Evolutionary conservation across 2,113 vertebrate species (phyloP).

Genomic region (Melanostigma gelatinosum): DNA sequence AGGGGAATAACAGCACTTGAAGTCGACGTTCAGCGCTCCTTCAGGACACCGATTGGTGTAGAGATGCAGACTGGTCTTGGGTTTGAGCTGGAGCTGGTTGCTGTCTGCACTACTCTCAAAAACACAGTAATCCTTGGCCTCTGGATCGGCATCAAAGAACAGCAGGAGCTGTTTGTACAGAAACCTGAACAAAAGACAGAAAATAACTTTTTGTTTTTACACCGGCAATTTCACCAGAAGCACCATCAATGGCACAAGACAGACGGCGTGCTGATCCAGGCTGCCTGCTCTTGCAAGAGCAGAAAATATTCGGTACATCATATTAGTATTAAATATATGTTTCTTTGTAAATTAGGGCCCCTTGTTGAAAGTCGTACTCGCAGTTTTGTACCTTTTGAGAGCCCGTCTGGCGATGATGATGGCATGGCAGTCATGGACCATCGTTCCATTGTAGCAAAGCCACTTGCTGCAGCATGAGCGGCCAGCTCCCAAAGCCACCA

Average conservation of each 20-base stretch:
- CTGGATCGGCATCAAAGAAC: constrained; percentile 78
- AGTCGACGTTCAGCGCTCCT: constrained; percentile 75
- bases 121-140: constrained; percentile 80
- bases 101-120: constrained; percentile 76
- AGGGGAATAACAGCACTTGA: constrained; percentile 57
- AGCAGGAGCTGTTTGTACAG: constrained; percentile 89
- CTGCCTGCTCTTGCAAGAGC: not conserved
- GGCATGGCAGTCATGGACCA: constrained; percentile 87
- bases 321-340: not conserved
- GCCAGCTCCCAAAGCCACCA: constrained; percentile 88
- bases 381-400: constrained; percentile 84
- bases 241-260: not conserved
- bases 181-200: constrained; percentile 80
- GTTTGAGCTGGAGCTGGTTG: constrained; percentile 84
- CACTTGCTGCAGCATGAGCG: constrained; percentile 75
- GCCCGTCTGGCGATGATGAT: constrained; percentile 86
- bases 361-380: not conserved
- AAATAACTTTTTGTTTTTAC: not conserved
- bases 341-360: not conserved
- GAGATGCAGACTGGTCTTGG: constrained; percentile 86
- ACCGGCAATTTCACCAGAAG: constrained; percentile 7
- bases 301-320: too few relatives aligned
- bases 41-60: constrained; percentile 85
- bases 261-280: not conserved
- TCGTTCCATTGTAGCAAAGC: constrained; percentile 83